A percentile compares a stretch with the other conserved stretches of the same genome.
Conservation (phyloP, 2,888 invertebrate species). For the Mythimna impura region DNA sequence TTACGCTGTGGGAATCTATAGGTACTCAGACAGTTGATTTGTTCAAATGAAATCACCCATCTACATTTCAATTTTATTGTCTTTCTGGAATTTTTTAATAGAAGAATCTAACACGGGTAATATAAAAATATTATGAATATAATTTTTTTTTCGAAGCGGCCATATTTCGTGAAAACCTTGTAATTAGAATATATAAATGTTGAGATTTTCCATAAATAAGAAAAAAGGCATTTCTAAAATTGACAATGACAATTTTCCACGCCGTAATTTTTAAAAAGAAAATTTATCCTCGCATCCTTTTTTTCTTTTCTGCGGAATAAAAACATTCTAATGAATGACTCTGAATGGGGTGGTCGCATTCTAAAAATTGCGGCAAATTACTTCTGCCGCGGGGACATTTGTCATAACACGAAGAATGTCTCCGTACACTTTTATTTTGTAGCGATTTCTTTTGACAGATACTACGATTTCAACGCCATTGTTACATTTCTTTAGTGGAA, state of each 20-base stretch:
- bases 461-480: constrained; percentile 74
- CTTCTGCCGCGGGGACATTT: constrained; percentile 73
- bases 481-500: constrained; percentile 70
- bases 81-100: not conserved
- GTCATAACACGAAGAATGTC: constrained; percentile 73
- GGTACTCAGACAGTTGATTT: constrained; percentile 16
- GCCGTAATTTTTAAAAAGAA: constrained; percentile 19
- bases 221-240: not conserved
- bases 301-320: constrained; percentile 28
- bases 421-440: constrained; percentile 71
- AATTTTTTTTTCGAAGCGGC: not conserved
- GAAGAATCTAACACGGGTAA: not conserved
- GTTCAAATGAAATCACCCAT: constrained; percentile 5
- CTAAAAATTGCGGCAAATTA: constrained; percentile 76
- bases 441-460: constrained; percentile 78
- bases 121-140: not conserved
- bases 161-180: not conserved
- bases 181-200: not conserved
- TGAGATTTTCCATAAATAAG: not conserved
- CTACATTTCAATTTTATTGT: not conserved
- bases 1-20: constrained; percentile 46
- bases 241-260: constrained; percentile 7
- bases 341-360: constrained; percentile 57
- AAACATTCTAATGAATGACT: constrained; percentile 44
- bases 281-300: constrained; percentile 8